phyloP scores from a whole-genome alignment of 2,113 vertebrate species.

The Semnornis frantzii region DNA sequence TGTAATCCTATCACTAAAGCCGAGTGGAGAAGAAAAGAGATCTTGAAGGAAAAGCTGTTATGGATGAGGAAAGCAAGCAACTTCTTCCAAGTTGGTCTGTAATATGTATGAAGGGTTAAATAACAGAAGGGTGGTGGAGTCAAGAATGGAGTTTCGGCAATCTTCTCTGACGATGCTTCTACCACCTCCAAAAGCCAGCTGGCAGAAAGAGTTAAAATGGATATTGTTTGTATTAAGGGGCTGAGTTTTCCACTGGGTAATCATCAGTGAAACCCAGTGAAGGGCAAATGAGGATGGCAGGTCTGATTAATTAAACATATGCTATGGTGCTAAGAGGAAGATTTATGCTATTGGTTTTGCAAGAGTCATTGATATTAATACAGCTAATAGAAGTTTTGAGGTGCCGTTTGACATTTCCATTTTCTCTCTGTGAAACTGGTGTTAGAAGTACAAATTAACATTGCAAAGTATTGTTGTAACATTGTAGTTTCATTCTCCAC shows the following conservation, averaged over 20 bases:
- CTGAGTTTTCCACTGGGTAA: slow-evolving; percentile 73
- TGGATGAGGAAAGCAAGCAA: not conserved
- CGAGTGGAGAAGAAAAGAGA: not conserved
- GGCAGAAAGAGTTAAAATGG: slow-evolving; percentile 59
- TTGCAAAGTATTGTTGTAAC: not conserved
- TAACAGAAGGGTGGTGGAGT: not conserved
- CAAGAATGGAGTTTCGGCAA: not conserved
- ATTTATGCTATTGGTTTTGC: slow-evolving; percentile 60
- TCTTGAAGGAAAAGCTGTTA: slow-evolving; percentile 4
- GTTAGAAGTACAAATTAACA: not conserved
- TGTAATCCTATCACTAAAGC: slow-evolving; percentile 42
- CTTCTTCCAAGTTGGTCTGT: not conserved
- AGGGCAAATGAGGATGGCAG: slow-evolving; percentile 69
- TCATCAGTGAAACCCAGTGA: slow-evolving; percentile 72
- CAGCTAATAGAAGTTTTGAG: slow-evolving; percentile 7
- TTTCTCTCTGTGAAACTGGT: not conserved
- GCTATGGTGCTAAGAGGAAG: slow-evolving; percentile 44
- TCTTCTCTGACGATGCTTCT: slow-evolving; percentile 6
- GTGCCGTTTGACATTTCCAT: slow-evolving; percentile 5
- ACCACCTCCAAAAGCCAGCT: not conserved
- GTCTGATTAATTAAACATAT: slow-evolving; percentile 79
- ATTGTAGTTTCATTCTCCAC: not conserved
- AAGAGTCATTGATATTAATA: slow-evolving; percentile 49
- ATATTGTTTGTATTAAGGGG: slow-evolving; percentile 71
- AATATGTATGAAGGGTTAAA: not conserved